Conservation (phyloP, 2,113 vertebrate species). For the Xenopus tropicalis region DNA sequence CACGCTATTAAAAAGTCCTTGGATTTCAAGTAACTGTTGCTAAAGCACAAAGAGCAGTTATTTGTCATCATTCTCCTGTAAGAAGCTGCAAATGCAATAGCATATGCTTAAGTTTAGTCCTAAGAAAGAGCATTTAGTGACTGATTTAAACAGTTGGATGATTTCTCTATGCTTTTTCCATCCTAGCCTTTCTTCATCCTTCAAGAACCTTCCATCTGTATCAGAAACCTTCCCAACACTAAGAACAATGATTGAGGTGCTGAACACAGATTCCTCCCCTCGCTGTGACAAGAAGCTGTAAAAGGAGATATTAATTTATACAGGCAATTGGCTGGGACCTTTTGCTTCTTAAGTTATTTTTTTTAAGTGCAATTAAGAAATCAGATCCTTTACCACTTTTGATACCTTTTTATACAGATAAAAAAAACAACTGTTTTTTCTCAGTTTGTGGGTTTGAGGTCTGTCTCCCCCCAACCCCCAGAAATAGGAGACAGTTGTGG, state of each 20-base stretch:
- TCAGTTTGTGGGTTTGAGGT: neutral
- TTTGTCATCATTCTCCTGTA: too few relatives aligned
- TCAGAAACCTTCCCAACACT: conserved; percentile 88
- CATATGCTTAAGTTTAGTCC: too few relatives aligned
- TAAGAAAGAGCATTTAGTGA: too few relatives aligned
- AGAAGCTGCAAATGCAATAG: too few relatives aligned
- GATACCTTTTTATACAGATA: conserved; percentile 50
- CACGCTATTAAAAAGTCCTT: too few relatives aligned
- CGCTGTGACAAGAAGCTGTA: conserved; percentile 80
- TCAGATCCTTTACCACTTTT: conserved; percentile 55
- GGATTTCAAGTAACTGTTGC: too few relatives aligned
- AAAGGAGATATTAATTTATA: conserved; percentile 49
- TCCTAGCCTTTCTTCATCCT: conserved; percentile 84
- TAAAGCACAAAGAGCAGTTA: too few relatives aligned
- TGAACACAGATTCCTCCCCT: conserved; percentile 89
- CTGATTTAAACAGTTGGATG: too few relatives aligned
- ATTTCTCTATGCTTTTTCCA: conserved; percentile 6
- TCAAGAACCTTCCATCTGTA: conserved; percentile 87
- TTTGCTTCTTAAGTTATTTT: conserved; percentile 61
- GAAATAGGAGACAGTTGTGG: neutral
- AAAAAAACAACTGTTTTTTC: conserved; percentile 51
- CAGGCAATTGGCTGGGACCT: conserved; percentile 56
- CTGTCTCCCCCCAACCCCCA: neutral
- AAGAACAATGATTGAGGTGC: conserved; percentile 90
- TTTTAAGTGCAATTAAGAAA: conserved; percentile 44